Evolutionary conservation across 2,797 vertebrate species (phyloP).

Genomic region (Manis javanica): DNA sequence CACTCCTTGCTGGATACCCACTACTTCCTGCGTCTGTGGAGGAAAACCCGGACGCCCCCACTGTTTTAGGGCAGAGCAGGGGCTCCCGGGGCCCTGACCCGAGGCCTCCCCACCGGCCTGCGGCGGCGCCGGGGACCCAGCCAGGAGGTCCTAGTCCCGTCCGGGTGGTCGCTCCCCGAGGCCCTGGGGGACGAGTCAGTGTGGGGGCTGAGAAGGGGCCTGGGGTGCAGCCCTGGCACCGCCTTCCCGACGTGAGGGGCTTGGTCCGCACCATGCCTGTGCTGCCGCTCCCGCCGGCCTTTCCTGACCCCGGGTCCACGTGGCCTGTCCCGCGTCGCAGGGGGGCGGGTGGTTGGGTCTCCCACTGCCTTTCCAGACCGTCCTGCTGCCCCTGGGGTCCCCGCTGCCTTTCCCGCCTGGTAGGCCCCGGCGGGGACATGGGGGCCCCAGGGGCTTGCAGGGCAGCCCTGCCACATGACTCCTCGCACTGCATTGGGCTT

Average conservation of each 20-base stretch:
- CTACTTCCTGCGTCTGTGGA: accelerated
- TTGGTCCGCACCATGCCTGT: no score
- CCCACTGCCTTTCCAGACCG: no score
- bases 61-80: neutral
- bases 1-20: neutral
- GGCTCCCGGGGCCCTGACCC: no score
- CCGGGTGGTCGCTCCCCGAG: neutral
- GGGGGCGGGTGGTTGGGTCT: neutral
- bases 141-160: neutral
- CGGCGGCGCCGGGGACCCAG: neutral
- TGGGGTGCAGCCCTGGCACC: neutral
- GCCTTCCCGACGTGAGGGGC: accelerated
- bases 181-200: no score
- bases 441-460: neutral
- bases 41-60: no score
- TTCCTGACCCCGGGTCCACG: neutral
- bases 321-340: no score
- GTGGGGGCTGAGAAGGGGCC: neutral
- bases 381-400: neutral
- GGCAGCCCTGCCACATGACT: neutral
- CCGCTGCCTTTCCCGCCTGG: neutral
- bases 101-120: no score
- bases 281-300: neutral
- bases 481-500: neutral
- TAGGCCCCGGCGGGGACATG: neutral